Conservation (phyloP, 2,888 invertebrate species). For the Lasioglossum leucozonium region DNA sequence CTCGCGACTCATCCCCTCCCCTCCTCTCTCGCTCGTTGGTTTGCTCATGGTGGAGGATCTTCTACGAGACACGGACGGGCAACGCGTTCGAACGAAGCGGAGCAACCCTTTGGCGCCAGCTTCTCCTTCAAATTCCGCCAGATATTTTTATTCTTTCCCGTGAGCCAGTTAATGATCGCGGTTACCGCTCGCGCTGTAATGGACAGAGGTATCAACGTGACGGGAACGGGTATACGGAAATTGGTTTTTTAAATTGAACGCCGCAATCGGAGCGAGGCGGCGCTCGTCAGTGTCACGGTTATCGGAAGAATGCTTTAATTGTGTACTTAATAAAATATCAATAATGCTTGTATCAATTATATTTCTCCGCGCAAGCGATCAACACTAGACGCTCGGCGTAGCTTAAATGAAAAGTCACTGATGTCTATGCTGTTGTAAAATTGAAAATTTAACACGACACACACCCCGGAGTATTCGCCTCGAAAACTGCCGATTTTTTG, state of each 20-base stretch:
- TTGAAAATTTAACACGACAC: not conserved
- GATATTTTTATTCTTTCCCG: constrained; percentile 21
- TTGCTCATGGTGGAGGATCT: not conserved
- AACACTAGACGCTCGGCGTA: not conserved
- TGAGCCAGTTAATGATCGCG: constrained; percentile 4
- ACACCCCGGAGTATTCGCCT: too few relatives aligned
- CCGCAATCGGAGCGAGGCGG: not conserved
- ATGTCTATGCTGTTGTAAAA: not conserved
- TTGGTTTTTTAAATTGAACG: constrained; percentile 2
- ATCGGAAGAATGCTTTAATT: not conserved
- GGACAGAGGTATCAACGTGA: not conserved
- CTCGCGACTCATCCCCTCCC: not conserved
- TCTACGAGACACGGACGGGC: not conserved
- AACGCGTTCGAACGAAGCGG: constrained; percentile 1
- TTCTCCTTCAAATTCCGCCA: constrained; percentile 4
- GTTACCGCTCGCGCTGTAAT: not conserved
- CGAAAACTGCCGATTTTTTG: too few relatives aligned
- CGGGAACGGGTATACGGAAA: not conserved
- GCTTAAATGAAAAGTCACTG: not conserved
- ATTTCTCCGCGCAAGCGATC: not conserved
- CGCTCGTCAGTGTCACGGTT: not conserved
- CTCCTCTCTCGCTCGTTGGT: not conserved
- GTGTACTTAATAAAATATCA: not conserved
- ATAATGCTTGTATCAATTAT: not conserved
- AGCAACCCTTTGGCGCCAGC: constrained; percentile 22